These are phyloP conservation scores for Apis florea DNA, from an alignment of 1,140 invertebrate genomes.

Conservation along the genomic window DNA sequence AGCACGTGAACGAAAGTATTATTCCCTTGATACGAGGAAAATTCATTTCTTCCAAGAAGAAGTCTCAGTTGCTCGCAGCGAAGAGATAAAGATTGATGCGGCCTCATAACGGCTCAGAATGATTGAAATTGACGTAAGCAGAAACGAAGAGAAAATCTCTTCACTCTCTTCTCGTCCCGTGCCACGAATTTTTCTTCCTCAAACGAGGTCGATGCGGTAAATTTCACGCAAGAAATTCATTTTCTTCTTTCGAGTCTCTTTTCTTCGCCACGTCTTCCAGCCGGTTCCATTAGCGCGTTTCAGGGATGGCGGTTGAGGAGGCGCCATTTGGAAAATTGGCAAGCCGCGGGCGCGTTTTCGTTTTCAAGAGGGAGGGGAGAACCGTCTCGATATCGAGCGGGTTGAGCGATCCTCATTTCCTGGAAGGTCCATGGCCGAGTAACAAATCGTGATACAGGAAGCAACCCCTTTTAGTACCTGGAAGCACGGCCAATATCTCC, in stretches of 20 bases:
- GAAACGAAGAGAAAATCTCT: not conserved
- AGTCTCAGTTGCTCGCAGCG: too few relatives aligned
- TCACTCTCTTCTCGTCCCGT: too few relatives aligned
- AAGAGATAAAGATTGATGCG: not conserved
- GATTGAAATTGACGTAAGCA: not conserved
- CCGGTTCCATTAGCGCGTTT: not conserved
- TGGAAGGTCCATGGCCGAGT: constrained; percentile 11
- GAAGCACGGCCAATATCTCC: constrained; percentile 49
- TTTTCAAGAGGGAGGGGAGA: not conserved
- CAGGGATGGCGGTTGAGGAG: not conserved
- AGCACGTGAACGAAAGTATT: not conserved
- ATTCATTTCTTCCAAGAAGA: not conserved
- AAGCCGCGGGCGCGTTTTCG: constrained; percentile 6
- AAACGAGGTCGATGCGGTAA: too few relatives aligned
- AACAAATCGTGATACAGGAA: constrained; percentile 49
- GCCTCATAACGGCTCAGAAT: not conserved
- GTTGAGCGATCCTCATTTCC: constrained; percentile 41
- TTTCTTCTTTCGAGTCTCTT: not conserved
- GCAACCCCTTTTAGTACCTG: constrained; percentile 48
- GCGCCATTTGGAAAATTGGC: constrained; percentile 24
- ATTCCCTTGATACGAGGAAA: not conserved
- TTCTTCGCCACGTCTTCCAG: not conserved
- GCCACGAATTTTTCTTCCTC: not conserved
- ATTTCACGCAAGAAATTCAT: not conserved
- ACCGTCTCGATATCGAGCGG: constrained; percentile 11